A percentile compares a stretch with the other conserved stretches of the same genome.
These are phyloP conservation scores for Craniophora ligustri DNA, from an alignment of 2,888 invertebrate species.

Conservation along the genomic window DNA sequence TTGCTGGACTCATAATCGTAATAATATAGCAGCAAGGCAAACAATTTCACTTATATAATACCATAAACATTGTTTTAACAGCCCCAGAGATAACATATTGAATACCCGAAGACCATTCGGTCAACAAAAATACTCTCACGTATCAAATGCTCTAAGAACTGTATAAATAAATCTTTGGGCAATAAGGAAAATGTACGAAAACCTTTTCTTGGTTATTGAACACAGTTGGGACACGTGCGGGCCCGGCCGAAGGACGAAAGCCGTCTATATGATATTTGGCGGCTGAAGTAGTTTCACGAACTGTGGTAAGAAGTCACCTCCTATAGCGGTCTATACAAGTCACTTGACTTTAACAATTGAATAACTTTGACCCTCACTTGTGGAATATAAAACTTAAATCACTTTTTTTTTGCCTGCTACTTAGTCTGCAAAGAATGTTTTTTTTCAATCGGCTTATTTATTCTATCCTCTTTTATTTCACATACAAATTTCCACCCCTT, in stretches of 20 bases:
- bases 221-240: neutral
- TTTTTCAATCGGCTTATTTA: no score
- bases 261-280: neutral
- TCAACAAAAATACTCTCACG: slow-evolving; percentile 1
- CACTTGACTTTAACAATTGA: no score
- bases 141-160: slow-evolving; percentile 6
- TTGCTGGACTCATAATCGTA: neutral
- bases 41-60: neutral
- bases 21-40: neutral
- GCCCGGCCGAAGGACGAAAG: slow-evolving; percentile 2
- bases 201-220: neutral
- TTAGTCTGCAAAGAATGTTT: no score
- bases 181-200: slow-evolving; percentile 21
- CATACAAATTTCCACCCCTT: no score
- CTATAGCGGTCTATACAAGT: neutral
- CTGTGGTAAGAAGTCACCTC: neutral
- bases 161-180: slow-evolving; percentile 3
- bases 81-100: neutral
- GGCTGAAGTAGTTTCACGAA: neutral
- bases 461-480: no score
- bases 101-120: neutral
- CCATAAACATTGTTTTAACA: neutral
- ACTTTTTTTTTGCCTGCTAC: no score
- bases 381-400: no score
- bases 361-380: neutral